phyloP scores from a whole-genome alignment of 1,140 invertebrate species.

The Aphelenchoides besseyi region DNA sequence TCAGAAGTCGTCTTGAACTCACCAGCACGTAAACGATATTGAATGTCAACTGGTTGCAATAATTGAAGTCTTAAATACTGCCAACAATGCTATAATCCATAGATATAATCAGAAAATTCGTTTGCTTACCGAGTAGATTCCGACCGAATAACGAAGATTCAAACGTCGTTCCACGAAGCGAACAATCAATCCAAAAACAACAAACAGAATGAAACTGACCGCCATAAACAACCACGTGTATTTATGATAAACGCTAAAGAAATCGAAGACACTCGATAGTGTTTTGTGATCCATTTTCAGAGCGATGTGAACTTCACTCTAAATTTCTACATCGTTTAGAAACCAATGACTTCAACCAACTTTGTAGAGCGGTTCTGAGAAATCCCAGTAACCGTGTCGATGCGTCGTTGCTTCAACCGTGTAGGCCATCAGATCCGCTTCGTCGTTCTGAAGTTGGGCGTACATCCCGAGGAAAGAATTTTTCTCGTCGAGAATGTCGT shows the following conservation, averaged over 20 bases:
- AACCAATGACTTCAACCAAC: neutral
- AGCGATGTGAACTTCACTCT: constrained; percentile 2
- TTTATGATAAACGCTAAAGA: neutral
- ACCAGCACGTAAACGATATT: neutral
- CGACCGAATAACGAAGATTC: neutral
- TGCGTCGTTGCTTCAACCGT: neutral
- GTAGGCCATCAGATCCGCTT: neutral
- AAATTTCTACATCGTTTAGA: neutral
- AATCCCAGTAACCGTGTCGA: neutral
- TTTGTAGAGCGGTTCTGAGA: neutral
- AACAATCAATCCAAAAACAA: neutral
- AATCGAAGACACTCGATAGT: neutral
- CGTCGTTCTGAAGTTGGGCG: neutral
- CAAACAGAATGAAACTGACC: neutral
- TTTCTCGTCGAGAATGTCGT: neutral
- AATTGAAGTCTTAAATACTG: neutral
- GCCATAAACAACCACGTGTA: constrained; percentile 1
- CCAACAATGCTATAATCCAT: neutral
- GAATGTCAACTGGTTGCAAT: neutral
- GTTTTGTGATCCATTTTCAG: neutral
- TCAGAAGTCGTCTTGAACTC: neutral
- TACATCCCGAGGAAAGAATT: neutral
- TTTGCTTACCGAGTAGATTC: neutral
- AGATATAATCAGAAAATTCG: neutral
- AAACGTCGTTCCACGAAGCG: neutral